phyloP scores from a whole-genome alignment of 2,888 invertebrate genomes.

The Mythimna lalbum region DNA sequence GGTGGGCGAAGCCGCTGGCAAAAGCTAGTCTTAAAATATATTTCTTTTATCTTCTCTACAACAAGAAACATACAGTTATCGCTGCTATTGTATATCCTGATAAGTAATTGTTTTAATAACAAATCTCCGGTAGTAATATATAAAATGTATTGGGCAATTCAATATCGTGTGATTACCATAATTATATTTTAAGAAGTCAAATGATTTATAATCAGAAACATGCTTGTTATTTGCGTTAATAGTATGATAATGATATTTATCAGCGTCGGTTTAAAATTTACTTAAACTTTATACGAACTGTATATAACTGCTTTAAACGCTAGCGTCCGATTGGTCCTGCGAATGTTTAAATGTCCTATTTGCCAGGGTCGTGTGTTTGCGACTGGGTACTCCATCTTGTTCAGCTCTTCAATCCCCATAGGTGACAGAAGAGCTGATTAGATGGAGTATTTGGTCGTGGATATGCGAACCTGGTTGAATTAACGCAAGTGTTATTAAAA shows the following conservation, averaged over 20 bases:
- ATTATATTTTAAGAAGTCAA: constrained; percentile 39
- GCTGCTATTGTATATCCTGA: constrained; percentile 22
- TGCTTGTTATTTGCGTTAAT: constrained; percentile 41
- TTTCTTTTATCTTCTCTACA: constrained; percentile 9
- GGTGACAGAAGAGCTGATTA: no score
- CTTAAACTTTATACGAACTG: constrained; percentile 4
- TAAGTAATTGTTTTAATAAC: constrained; percentile 51
- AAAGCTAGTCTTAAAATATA: background rate
- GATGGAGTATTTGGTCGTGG: no score
- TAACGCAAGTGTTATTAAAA: no score
- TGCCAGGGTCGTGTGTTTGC: no score
- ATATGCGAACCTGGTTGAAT: no score
- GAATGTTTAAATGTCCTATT: no score
- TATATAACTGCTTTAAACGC: background rate
- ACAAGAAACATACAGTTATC: constrained; percentile 25
- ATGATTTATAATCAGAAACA: constrained; percentile 43
- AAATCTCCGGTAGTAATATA: constrained; percentile 42
- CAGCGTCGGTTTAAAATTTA: background rate
- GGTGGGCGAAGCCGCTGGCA: no score
- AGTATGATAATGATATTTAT: constrained; percentile 19
- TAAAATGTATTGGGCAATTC: constrained; percentile 39
- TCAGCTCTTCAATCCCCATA: no score
- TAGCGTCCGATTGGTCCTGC: no score
- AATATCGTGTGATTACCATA: constrained; percentile 31
- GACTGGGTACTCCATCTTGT: no score